Percentiles rank a stretch among this genome's conserved stretches.
phyloP scores from a whole-genome alignment of 1,140 invertebrate species.

The Pogonus chalceus region DNA sequence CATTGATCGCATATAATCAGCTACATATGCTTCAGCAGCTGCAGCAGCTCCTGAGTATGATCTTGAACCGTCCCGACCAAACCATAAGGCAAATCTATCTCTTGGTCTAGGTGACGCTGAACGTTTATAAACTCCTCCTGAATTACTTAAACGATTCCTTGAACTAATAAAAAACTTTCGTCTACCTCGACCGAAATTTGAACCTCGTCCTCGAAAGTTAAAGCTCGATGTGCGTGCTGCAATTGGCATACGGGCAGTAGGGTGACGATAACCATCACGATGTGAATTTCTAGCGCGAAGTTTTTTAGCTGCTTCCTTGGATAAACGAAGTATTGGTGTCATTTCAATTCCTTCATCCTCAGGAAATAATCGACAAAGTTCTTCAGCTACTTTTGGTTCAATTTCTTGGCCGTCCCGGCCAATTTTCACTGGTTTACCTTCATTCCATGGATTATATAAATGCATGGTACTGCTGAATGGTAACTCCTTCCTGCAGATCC shows the following conservation, averaged over 20 bases:
- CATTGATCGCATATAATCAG: constrained; percentile 72
- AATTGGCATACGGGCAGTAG: constrained; percentile 36
- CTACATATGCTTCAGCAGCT: constrained; percentile 63
- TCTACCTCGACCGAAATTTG: constrained; percentile 34
- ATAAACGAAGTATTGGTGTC: constrained; percentile 77
- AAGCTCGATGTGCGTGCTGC: constrained; percentile 31
- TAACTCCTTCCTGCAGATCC: constrained; percentile 91
- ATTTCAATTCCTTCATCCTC: constrained; percentile 90
- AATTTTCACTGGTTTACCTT: constrained; percentile 97
- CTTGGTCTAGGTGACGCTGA: constrained; percentile 43
- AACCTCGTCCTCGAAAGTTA: constrained; percentile 35
- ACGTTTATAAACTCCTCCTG: constrained; percentile 42
- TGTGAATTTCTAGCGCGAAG: constrained; percentile 30
- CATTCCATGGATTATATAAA: constrained; percentile 96
- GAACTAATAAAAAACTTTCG: constrained; percentile 41
- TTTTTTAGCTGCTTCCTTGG: constrained; percentile 71
- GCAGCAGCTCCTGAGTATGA: constrained; percentile 44
- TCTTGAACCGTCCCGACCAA: constrained; percentile 37
- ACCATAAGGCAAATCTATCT: constrained; percentile 36
- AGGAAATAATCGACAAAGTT: constrained; percentile 88
- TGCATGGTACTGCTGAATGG: constrained; percentile 87
- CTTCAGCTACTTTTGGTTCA: constrained; percentile 87
- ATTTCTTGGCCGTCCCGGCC: constrained; percentile 97
- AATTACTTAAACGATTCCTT: constrained; percentile 35
- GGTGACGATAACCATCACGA: constrained; percentile 41